Evolutionary conservation across 2,888 invertebrate genomes (phyloP).

Genomic region (Drosophila basisetae): DNA sequence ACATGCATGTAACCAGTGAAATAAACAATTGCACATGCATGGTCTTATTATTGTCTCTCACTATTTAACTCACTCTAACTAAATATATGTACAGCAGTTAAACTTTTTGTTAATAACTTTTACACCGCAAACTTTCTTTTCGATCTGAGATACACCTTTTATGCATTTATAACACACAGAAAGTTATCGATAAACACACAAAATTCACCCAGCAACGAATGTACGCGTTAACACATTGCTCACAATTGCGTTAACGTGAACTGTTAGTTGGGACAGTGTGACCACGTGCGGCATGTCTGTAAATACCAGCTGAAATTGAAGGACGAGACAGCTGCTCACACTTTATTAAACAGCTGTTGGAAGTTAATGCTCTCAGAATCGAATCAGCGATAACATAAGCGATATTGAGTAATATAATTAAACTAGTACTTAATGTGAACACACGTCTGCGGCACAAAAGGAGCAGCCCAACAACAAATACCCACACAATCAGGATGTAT

Average conservation of each 20-base stretch:
- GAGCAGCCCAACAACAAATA: conserved; percentile 40
- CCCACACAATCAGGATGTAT: conserved; percentile 47
- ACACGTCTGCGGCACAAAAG: conserved; percentile 33
- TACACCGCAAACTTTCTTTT: conserved; percentile 72
- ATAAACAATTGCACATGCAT: conserved; percentile 1
- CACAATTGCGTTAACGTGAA: conserved; percentile 20
- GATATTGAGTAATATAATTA: conserved; percentile 77
- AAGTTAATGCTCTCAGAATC: conserved; percentile 59
- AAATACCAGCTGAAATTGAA: not conserved
- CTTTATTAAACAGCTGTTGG: conserved; percentile 39
- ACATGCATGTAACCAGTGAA: not conserved
- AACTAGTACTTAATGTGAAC: conserved; percentile 60
- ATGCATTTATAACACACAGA: conserved; percentile 44
- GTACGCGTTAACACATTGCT: not conserved
- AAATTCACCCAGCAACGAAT: conserved; percentile 6
- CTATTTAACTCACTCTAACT: conserved; percentile 52
- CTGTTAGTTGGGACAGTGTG: conserved; percentile 31
- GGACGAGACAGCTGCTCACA: conserved; percentile 39
- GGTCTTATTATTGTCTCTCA: not conserved
- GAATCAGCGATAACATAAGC: conserved; percentile 67
- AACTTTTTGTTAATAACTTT: conserved; percentile 57
- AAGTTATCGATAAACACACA: conserved; percentile 41
- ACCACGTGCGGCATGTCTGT: not conserved
- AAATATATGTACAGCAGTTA: conserved; percentile 48
- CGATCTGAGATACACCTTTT: conserved; percentile 42